Conservation (phyloP, 2,113 vertebrate genomes). For the Solenodon paradoxus region DNA sequence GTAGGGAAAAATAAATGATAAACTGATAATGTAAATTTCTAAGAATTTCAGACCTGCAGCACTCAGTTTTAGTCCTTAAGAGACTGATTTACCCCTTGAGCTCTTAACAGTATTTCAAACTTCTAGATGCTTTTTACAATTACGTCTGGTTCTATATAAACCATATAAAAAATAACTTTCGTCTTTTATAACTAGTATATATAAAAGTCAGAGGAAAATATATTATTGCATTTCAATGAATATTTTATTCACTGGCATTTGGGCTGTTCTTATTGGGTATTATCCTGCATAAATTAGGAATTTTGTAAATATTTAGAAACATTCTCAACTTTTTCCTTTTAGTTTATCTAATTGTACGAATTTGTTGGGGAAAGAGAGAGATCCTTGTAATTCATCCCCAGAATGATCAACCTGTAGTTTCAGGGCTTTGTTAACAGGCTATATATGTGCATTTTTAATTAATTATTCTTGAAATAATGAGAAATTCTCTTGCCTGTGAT, state of each 20-base stretch:
- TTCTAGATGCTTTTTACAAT: not conserved
- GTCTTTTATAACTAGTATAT: not conserved
- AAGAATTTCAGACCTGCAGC: not conserved
- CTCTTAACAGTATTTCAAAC: not conserved
- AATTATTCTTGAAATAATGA: slow-evolving; percentile 48
- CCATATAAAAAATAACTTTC: not conserved
- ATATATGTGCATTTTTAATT: not conserved
- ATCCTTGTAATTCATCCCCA: slow-evolving; percentile 24
- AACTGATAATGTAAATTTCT: not conserved
- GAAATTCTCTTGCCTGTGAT: not conserved
- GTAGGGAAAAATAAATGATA: not conserved
- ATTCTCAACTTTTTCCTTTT: not conserved
- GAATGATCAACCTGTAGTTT: not conserved
- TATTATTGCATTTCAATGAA: not conserved
- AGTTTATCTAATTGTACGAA: not conserved
- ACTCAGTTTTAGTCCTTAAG: not conserved
- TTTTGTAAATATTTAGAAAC: slow-evolving; percentile 44
- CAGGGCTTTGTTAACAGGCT: not conserved
- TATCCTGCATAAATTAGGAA: not conserved
- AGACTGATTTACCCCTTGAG: not conserved
- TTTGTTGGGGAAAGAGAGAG: not conserved
- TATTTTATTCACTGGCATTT: slow-evolving; percentile 9
- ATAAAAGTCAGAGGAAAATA: slow-evolving; percentile 8
- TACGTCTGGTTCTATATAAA: not conserved
- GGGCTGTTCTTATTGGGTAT: too few species aligned